Base-by-base conservation (phyloP, 2,797 vertebrate species). In the Cossypha dichroa region DNA sequence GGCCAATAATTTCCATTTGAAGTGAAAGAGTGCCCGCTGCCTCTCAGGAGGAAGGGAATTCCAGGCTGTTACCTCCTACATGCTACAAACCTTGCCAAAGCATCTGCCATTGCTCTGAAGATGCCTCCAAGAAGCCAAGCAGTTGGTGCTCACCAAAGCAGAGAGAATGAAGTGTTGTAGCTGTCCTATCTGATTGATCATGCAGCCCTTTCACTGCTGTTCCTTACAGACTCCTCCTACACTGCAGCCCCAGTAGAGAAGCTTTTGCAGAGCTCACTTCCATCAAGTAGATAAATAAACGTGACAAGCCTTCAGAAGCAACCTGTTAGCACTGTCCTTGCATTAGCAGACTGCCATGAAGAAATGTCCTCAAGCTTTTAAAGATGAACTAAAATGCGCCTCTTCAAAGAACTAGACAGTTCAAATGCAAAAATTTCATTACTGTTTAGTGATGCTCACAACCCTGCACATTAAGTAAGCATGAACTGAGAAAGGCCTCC, bases 251-350 rank as follows among this genome's bases (percentile, higher is more conserved):
- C 58, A 73, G 63, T 0, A 83, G 41, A 85, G 56, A 88, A 58
- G 46, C 73, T 81, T 88, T 72, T 5, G 3, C 60, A 69, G 38
- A 23, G 40, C 58, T 56, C 0, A 1, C 38, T 85, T 72, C 63
- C 33, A 40, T 48, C 74, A 76, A 82, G 70, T 33, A 55, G 83
- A 89, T 51, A 93, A 93, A 94, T 70, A 91, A 94, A 85, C 0
- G 0, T 75, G 88, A 91, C 72, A 75, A 74, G 85, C 75, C 85
- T 91, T 94, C 72, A 93, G 58, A 83, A 91, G 38, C 56, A 83
- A 77, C 91, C 72, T 90, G 90, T 96, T 93, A 94, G 88, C 69
- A 40, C 49, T 62, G 79, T 87, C 59, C 31, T 64, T 69, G 94
- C 73, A 43, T 90, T 75, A 85, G 85, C 75, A 85, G 58, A 58